Conservation (phyloP, 2,113 vertebrate species). For the Rhineura floridana region DNA sequence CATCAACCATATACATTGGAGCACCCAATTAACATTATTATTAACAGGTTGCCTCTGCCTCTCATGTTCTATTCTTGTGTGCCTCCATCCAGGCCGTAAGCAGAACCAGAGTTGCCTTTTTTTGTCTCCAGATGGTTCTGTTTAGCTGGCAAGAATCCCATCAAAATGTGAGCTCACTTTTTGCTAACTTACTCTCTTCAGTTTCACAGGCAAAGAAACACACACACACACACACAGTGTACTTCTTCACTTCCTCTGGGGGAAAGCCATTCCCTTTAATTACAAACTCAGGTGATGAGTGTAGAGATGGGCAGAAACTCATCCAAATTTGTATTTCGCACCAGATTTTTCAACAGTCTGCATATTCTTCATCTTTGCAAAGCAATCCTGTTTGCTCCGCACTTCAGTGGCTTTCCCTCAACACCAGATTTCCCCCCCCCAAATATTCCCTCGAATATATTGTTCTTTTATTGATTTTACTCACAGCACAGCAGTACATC, state of each 20-base stretch:
- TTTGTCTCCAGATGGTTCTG: conserved; percentile 46
- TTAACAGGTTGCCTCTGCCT: neutral
- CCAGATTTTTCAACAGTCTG: no score
- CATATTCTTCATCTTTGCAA: no score
- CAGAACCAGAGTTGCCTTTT: conserved; percentile 11
- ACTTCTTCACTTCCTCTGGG: neutral
- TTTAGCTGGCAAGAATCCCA: conserved; percentile 23
- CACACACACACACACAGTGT: neutral
- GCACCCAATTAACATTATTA: neutral
- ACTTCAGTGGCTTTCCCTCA: no score
- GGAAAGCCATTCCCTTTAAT: neutral
- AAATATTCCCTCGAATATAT: no score
- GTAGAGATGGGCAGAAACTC: no score
- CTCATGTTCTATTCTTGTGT: no score
- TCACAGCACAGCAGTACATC: no score
- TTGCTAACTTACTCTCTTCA: no score
- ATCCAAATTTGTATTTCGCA: no score
- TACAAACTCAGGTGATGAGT: fast-evolving
- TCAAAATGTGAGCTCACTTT: fast-evolving
- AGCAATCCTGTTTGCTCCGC: no score
- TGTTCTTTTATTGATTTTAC: no score
- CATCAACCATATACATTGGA: neutral
- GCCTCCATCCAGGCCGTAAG: neutral
- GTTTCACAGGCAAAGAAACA: neutral
- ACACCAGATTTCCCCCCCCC: no score